Base-by-base conservation (phyloP, 2,797 vertebrate species). In the Phataginus tricuspis region DNA sequence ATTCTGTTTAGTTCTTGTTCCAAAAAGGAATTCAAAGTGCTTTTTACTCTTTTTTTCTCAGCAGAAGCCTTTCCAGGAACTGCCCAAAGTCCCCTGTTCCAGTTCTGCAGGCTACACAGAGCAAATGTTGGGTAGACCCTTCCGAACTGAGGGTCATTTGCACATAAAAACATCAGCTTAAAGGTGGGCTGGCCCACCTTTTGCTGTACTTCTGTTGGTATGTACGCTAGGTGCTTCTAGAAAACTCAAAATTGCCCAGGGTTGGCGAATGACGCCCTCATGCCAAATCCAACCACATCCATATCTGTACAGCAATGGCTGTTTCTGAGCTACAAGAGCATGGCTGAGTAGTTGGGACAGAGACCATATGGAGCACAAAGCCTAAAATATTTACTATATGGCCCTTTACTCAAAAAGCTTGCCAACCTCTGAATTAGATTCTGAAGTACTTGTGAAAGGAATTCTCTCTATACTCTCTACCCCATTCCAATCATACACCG, bases 11-110 rank as follows among this genome's bases (percentile, higher is more conserved):
- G 85, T 59, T 94, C 53, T 93, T 80, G 39, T 23, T 92, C 34
- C 34, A 93, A 95, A 97, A 89, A 95, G 29, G 45, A 77, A 92
- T 95, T 96, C 88, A 97, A 95, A 96, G 74, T 77, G 4, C 7
- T 86, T 69, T 87, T 29, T 10, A n/a, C 19, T n/a, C 31, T 74
- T 95, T 90, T 95, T 42, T 93, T 95, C 92, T 92, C 88, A 66
- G 78, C 21, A 75, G 85, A 96, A 88, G 29, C 23, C 88, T 89
- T 93, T 97, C 83, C 82, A 86, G 42, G 87, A 19, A 94, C 53
- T 77, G 69, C 45, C n/a, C 49, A 83, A 80, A 45, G 9, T 80
- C 37, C 9, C 23, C 57, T 82, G 68, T 89, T 96, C 74, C 14
- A 86, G 85, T 96, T 97, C 80, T 78, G 11, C 45, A 94, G 96